Evolutionary conservation across 2,113 vertebrate species (phyloP), one percentile per base, ranked within the genome.

Genomic region (Melanostigma gelatinosum): DNA sequence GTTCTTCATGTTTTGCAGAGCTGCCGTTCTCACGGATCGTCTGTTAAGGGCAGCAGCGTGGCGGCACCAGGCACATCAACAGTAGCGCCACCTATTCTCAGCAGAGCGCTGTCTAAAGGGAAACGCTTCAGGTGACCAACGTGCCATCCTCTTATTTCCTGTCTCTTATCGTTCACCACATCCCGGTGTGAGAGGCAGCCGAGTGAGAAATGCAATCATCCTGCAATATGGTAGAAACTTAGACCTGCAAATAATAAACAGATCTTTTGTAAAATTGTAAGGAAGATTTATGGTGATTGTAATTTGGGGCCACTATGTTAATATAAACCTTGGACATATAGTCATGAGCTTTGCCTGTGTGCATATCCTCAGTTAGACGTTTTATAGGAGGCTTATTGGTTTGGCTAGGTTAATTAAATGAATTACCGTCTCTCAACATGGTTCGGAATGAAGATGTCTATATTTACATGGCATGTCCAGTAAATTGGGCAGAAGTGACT

Each of bases 51-150:
- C 67, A 61, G 68, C 83, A 80, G 65, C 15, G 69, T 78, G 75
- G 85, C 32, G 75, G 85, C 32, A 69, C 81, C 90, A 4, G 86
- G 74, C 68, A 57, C 89, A 69, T 82, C 91, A n/a, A 38, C 74
- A 64, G 85, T 36, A 32, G 75, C 90, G 44, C 80, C 92, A 34
- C 88, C 92, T 38, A 54, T 89, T 64, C 91, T 93, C 81, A 86
- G 84, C 91, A 93, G 90, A 89, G 88, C 82, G 2, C 88, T 90
- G 77, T 88, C 93, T 29, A 91, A 89, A 84, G 93, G 88, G 72
- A 95, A 94, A 90, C 92, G 88, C 89, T 93, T 93, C 93, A 95
- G 95, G 94, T 94, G 87, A 85, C 72, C 72, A 63, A 73, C 57
- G 66, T 48, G 69, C 64, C 58, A 68, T 70, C 60, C 36, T 74